Conservation (phyloP, 2,888 invertebrate genomes). For the Sabatieria punctata region DNA sequence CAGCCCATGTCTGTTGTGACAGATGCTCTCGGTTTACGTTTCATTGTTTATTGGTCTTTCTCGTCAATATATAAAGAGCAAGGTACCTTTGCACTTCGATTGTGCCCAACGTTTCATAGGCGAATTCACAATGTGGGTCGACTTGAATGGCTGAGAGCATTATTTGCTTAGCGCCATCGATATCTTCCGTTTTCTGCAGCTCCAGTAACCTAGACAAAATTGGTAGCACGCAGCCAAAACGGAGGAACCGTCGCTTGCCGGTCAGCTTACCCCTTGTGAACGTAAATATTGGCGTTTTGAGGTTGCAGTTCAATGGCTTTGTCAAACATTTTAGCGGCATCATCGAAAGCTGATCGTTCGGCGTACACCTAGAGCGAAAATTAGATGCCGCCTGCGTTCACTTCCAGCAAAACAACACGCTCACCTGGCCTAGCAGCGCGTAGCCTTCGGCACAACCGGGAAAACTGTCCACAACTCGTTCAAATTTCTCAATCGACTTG, state of each 20-base stretch:
- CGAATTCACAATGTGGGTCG: constrained; percentile 81
- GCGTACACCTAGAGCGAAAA: constrained; percentile 58
- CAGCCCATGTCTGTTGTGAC: no score
- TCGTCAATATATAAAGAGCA: no score
- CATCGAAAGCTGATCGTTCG: constrained; percentile 62
- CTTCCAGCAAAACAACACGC: not conserved
- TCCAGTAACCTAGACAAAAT: constrained; percentile 46
- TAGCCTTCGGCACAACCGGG: constrained; percentile 69
- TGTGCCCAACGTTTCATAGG: constrained; percentile 81
- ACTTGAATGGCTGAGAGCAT: constrained; percentile 65
- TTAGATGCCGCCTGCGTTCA: no score
- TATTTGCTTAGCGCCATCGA: constrained; percentile 55
- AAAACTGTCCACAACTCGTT: constrained; percentile 56
- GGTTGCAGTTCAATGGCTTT: constrained; percentile 65
- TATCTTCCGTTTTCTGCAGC: constrained; percentile 66
- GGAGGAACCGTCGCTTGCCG: not conserved
- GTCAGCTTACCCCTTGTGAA: constrained; percentile 53
- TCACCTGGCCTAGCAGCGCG: constrained; percentile 65
- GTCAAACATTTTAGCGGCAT: constrained; percentile 62
- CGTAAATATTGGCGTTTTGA: constrained; percentile 62
- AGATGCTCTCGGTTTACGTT: no score
- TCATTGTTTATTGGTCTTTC: no score
- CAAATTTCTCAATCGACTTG: constrained; percentile 40
- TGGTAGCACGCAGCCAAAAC: not conserved
- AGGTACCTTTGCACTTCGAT: constrained; percentile 85